Base-by-base conservation (phyloP, 1,140 invertebrate genomes). In the Aricia agestis region DNA sequence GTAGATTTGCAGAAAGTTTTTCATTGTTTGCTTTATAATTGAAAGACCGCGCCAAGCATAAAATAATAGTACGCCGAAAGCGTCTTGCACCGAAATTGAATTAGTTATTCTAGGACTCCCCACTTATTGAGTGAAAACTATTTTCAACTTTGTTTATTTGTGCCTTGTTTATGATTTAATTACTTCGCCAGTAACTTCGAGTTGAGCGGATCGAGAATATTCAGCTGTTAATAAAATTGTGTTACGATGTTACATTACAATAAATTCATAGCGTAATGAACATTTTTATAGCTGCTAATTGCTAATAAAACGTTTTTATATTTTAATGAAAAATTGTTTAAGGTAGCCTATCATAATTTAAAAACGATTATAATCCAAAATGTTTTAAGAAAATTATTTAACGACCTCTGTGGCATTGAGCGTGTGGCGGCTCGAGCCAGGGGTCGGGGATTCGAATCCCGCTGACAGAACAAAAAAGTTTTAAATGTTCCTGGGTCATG, bases 31-130 rank as follows among this genome's bases (percentile, higher is more conserved):
- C 19, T 19, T 25, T 63, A 63, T 63, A 63, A 63, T 63, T 63
- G 59, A 63, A 63, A 63, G 59, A 19, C 18, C 59, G 18, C 59
- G 18, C 59, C 59, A 19, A 63, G 59, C 25, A 63, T 63, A 63
- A 63, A 63, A 63, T 63, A 63, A 63, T 63, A 63, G 59, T 63
- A 6, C 59, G 18, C 18, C 18, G 59, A 61, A 61, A 61, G 59
- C 59, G 59, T 61, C 59, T 61, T 61, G 17, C 59, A 63, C 65
- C 32, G 19, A 66, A 66, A 66, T 66, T 66, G 65, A 66, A 66
- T 66, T 66, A 66, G 65, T 66, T 66, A 19, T 19, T 66, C 65
- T 13, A 15, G 65, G 31, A 66, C 65, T 66, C 10, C 61, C 45
- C 45, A 52, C 45, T 52, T 52, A 52, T 52, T 66, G 65, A 66